These are phyloP conservation scores for Axinella damicornis DNA, from an alignment of 37 sponge, comb jelly and placozoan genomes.

Conservation along the genomic window DNA sequence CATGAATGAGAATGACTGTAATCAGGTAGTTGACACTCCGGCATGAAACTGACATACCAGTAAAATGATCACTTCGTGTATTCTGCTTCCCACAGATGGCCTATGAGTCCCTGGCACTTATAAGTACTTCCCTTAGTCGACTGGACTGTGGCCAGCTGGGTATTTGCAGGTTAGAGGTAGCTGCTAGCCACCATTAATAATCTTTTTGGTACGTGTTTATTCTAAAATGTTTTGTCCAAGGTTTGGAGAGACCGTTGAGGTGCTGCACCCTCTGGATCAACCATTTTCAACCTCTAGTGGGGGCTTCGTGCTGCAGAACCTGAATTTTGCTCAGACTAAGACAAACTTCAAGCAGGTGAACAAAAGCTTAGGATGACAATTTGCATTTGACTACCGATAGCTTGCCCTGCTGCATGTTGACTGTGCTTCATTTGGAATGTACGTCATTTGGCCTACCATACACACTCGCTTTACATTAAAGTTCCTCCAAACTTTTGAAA, in stretches of 20 bases:
- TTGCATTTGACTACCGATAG: no score
- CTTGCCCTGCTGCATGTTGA: no score
- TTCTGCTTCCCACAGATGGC: slow-evolving; percentile 77
- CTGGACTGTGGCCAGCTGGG: slow-evolving; percentile 92
- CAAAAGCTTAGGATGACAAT: no score
- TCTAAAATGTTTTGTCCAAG: slow-evolving; percentile 17
- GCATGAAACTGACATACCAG: slow-evolving; percentile 1
- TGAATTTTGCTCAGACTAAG: slow-evolving; percentile 76
- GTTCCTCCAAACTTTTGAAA: no score
- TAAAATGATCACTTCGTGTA: slow-evolving; percentile 6
- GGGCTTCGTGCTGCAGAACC: slow-evolving; percentile 65
- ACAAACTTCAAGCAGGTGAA: slow-evolving; percentile 92
- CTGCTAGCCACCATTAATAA: not conserved
- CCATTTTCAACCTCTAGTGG: slow-evolving; percentile 78
- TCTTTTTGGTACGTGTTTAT: no score
- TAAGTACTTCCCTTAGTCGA: slow-evolving; percentile 84
- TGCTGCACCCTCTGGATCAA: slow-evolving; percentile 79
- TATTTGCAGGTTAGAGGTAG: slow-evolving; percentile 77
- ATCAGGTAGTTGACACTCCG: slow-evolving; percentile 54
- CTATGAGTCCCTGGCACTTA: slow-evolving; percentile 89
- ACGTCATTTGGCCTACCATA: no score
- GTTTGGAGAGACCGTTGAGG: slow-evolving; percentile 75
- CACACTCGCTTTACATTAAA: no score
- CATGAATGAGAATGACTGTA: slow-evolving; percentile 82
- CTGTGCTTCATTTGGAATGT: no score